A percentile compares a stretch with the other conserved stretches of the same genome.
These are phyloP conservation scores for Helobdella robusta DNA, from an alignment of 2,888 invertebrate genomes.

Conservation along the genomic window DNA sequence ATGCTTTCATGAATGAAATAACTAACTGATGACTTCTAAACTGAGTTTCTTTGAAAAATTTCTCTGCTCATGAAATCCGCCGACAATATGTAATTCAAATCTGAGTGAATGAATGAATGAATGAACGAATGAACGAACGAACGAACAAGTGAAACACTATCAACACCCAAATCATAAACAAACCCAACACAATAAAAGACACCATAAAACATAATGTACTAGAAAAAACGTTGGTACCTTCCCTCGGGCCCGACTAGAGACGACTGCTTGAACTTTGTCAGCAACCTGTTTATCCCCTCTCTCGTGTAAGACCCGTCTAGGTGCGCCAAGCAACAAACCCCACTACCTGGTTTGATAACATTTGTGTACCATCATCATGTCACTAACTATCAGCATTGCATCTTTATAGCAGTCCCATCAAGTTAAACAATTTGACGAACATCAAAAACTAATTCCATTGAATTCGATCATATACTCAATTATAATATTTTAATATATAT, in stretches of 20 bases:
- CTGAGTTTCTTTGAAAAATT: conserved; percentile 80
- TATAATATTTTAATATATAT: no score
- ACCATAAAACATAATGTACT: no score
- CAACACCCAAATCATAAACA: no score
- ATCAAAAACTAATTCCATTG: no score
- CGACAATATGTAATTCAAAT: conserved; percentile 77
- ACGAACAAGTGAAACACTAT: no score
- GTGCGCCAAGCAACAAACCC: conserved; percentile 60
- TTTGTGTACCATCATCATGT: not conserved
- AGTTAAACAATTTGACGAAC: no score
- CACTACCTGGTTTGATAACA: conserved; percentile 60
- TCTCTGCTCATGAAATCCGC: conserved; percentile 78
- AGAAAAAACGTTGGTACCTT: conserved; percentile 13
- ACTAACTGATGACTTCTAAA: conserved; percentile 70
- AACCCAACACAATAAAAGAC: no score
- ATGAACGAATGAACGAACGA: no score
- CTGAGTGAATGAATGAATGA: no score
- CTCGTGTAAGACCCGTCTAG: conserved; percentile 67
- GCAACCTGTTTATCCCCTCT: conserved; percentile 72
- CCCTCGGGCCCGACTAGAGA: conserved; percentile 50
- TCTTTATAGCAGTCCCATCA: no score
- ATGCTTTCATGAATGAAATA: not conserved
- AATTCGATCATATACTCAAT: no score
- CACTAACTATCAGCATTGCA: no score
- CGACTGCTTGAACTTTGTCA: conserved; percentile 73